A percentile compares a stretch with the other conserved stretches of the same genome.
Evolutionary conservation across 2,113 vertebrate species (phyloP).

Genomic region (Neomonachus schauinslandi): DNA sequence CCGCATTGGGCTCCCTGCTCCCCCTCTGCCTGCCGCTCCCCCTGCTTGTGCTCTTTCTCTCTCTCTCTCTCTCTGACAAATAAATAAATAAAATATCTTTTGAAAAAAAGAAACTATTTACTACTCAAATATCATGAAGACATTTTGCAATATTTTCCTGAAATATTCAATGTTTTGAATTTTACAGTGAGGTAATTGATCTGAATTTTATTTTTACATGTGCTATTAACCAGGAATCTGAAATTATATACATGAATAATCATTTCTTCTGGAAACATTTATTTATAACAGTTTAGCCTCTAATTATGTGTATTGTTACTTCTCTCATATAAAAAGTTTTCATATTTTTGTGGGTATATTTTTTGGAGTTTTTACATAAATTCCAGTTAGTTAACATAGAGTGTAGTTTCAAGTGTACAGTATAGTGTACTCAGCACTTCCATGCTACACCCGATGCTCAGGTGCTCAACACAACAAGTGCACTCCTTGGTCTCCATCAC

Average conservation of each 20-base stretch:
- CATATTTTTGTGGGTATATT: not conserved
- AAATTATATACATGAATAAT: not conserved
- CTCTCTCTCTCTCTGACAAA: not conserved
- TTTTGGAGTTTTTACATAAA: not conserved
- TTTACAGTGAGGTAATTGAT: not conserved
- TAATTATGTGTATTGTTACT: not conserved
- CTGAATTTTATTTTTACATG: not conserved
- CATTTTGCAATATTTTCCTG: not conserved
- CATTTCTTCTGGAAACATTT: not conserved
- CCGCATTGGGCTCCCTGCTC: too few relatives aligned
- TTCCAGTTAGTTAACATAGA: not conserved
- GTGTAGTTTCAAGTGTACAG: not conserved
- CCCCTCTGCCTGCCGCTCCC: too few relatives aligned
- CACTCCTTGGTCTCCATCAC: not conserved
- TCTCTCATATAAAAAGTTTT: not conserved
- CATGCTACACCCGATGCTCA: not conserved
- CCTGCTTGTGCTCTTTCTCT: too few relatives aligned
- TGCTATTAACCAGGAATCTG: not conserved
- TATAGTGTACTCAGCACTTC: not conserved
- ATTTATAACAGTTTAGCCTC: not conserved
- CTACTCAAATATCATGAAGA: not conserved
- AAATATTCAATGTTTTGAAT: not conserved
- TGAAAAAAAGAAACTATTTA: not conserved
- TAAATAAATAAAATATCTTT: not conserved
- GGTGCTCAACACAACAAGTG: not conserved